phyloP scores from a whole-genome alignment of 2,113 vertebrate species.

The Chloropsis cyanopogon region DNA sequence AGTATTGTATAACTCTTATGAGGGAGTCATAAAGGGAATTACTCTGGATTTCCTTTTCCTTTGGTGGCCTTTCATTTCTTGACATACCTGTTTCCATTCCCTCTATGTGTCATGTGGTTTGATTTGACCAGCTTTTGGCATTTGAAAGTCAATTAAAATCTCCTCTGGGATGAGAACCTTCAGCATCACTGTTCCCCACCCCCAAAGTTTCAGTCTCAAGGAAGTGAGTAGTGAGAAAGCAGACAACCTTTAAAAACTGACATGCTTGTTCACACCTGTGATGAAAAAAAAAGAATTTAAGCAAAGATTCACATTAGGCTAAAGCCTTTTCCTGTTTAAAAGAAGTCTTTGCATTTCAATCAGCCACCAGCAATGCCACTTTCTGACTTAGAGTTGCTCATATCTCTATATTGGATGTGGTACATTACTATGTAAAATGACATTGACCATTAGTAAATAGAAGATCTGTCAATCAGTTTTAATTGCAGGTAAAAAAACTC shows the following conservation, averaged over 20 bases:
- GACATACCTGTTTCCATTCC: neutral
- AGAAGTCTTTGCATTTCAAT: neutral
- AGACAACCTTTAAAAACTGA: neutral
- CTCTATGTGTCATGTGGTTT: neutral
- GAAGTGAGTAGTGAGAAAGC: rapidly evolving
- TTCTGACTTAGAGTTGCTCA: neutral
- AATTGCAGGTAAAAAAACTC: neutral
- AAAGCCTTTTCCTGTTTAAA: neutral
- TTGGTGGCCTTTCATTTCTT: neutral
- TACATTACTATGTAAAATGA: neutral
- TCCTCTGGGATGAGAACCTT: neutral
- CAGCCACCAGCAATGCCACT: neutral
- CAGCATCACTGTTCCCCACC: neutral
- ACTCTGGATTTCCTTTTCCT: neutral
- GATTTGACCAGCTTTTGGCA: neutral
- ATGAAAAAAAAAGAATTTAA: neutral
- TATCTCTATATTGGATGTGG: neutral
- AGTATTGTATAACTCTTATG: neutral
- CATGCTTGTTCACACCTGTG: neutral
- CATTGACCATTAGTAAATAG: neutral
- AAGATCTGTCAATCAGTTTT: neutral
- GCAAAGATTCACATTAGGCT: neutral
- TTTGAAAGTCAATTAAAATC: neutral
- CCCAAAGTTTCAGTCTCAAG: neutral
- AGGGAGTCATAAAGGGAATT: neutral